These are phyloP conservation scores for Pseudanteris insignis DNA, from an alignment of 2,888 invertebrate species.

Conservation along the genomic window DNA sequence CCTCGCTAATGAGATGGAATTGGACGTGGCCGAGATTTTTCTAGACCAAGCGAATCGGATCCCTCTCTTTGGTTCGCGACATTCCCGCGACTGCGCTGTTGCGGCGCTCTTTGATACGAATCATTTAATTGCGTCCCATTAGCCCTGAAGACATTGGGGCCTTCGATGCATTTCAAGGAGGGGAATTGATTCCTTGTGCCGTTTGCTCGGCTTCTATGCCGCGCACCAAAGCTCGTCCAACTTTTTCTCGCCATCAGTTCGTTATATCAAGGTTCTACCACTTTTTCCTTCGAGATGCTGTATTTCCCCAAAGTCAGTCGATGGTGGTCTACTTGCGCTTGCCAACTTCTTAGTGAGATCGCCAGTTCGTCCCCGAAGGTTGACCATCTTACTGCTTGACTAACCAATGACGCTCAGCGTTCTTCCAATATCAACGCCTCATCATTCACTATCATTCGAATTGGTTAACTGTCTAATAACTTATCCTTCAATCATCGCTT, in stretches of 20 bases:
- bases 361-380: slow-evolving; percentile 33
- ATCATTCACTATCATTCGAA: slow-evolving; percentile 29
- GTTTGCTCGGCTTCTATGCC: slow-evolving; percentile 26
- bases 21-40: slow-evolving; percentile 67
- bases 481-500: slow-evolving; percentile 3
- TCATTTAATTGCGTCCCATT: slow-evolving; percentile 67
- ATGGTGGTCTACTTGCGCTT: slow-evolving; percentile 31
- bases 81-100: slow-evolving; percentile 62
- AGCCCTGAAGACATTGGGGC: slow-evolving; percentile 56
- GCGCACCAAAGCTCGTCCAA: slow-evolving; percentile 56
- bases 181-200: slow-evolving; percentile 26
- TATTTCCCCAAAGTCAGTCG: slow-evolving; percentile 52
- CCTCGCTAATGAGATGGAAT: slow-evolving; percentile 67
- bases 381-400: slow-evolving; percentile 9
- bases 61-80: slow-evolving; percentile 60
- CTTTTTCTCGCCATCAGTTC: slow-evolving; percentile 64
- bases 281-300: slow-evolving; percentile 56
- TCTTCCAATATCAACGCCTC: slow-evolving; percentile 40
- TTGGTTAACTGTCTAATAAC: slow-evolving; percentile 26
- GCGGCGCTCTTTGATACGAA: slow-evolving; percentile 66
- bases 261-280: slow-evolving; percentile 55
- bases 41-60: slow-evolving; percentile 56
- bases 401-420: slow-evolving; percentile 19
- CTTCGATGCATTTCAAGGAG: slow-evolving; percentile 43
- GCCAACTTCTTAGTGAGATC: slow-evolving; percentile 9